phyloP scores from a whole-genome alignment of 37 sponge, comb jelly and placozoan species.

The Theonella swinhoei region DNA sequence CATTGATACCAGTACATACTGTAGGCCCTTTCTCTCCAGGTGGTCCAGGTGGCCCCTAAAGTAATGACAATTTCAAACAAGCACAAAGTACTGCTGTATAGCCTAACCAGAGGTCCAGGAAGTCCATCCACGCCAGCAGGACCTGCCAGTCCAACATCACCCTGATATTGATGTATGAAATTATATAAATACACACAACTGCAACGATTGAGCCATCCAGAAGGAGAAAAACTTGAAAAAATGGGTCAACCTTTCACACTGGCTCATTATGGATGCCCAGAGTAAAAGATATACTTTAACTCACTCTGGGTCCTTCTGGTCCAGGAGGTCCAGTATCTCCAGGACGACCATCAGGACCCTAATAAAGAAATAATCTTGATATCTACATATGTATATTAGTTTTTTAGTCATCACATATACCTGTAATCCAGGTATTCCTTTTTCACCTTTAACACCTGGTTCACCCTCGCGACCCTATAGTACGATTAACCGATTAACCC shows the following conservation, averaged over 20 bases:
- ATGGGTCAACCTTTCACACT: too few relatives aligned
- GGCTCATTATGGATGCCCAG: too few relatives aligned
- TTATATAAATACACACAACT: too few relatives aligned
- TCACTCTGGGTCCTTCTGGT: conserved; percentile 29
- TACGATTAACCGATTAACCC: conserved; percentile 9
- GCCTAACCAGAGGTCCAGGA: conserved; percentile 36
- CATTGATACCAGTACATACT: conserved; percentile 35
- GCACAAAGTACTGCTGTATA: too few relatives aligned
- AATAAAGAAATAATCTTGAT: background rate
- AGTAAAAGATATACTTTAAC: background rate
- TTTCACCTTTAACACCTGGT: conserved; percentile 38
- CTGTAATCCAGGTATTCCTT: conserved; percentile 48
- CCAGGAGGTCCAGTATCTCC: conserved; percentile 43
- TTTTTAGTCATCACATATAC: too few relatives aligned
- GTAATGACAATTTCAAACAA: background rate
- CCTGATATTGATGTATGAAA: too few relatives aligned
- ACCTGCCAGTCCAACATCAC: conserved; percentile 54
- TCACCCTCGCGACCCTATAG: conserved; percentile 48
- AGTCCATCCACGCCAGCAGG: conserved; percentile 31
- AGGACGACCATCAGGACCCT: conserved; percentile 43
- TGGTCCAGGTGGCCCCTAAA: conserved; percentile 37
- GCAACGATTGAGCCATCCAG: too few relatives aligned
- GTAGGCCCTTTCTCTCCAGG: conserved; percentile 28
- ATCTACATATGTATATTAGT: too few relatives aligned
- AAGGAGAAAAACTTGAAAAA: too few relatives aligned